Base-by-base conservation (phyloP, 2,888 invertebrate species). In the Thalpophila matura region DNA sequence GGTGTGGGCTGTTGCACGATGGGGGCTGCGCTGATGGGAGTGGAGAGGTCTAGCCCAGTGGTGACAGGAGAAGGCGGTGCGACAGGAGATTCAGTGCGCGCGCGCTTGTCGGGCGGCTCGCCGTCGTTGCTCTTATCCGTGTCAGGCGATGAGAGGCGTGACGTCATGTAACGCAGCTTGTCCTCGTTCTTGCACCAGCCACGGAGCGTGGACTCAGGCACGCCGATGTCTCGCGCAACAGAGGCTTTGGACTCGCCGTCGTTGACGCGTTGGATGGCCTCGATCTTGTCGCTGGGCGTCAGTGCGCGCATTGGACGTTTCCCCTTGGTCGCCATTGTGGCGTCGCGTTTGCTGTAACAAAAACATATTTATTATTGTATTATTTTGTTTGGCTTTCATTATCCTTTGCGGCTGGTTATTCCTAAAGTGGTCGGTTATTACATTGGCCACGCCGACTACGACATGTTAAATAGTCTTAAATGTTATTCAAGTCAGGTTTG, bases 181-280 rank as follows among this genome's bases (percentile, higher is more conserved):
- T 97, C 97, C 86, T 98, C 97, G 85, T 97, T 97, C 89, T 98
- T 98, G 91, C 98, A 98, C 98, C 98, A 98, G 61, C 98, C 98
- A 3, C 98, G 96, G 14, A 98, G 94, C 7, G 98, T 98, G 2
- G 98, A 98, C 89, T 98, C 98, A 0, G 98, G 98, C 16, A 98
- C 98, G 31, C 98, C 97, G 85, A 98, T 97, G 87, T 98, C 97
- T 3, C 98, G 95, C 1, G 98, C 98, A 1, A 98, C 98, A 0
- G 98, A 97, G 2, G 98, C 98, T 85, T 98, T 98, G 58, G 97
- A 97, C 89, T 98, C 97, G 51, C 98, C 98, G 87, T 97, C 97
- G 93, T 97, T 97, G 42, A 98, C 97, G 73, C 98, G 95, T 81
- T 97, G 96, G 78, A 98, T 97, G 33, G 98, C 98, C 83, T 97